These are phyloP conservation scores for Lasioglossum leucozonium DNA, from an alignment of 2,888 invertebrate genomes.

Conservation along the genomic window DNA sequence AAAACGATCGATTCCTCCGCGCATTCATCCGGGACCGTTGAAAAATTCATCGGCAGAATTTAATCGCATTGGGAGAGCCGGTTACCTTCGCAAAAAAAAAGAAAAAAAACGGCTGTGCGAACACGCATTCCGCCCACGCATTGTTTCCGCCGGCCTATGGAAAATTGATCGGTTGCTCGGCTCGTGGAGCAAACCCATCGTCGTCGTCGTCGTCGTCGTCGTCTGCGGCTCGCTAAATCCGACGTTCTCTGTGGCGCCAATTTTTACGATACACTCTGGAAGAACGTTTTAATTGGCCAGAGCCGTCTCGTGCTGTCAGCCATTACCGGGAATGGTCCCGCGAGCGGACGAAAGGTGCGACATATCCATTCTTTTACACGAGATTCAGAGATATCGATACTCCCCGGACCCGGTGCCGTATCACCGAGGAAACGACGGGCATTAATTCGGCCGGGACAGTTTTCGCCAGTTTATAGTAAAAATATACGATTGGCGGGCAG, in stretches of 20 bases:
- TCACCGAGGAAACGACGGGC: conserved; percentile 45
- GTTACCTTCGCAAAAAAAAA: neutral
- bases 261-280: conserved; percentile 14
- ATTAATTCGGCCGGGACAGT: conserved; percentile 64
- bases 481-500: conserved; percentile 71
- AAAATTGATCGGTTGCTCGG: conserved; percentile 61
- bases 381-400: conserved; percentile 68
- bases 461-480: conserved; percentile 70
- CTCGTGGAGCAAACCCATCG: conserved; percentile 26
- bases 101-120: neutral
- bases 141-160: conserved; percentile 39
- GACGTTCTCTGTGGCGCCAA: neutral
- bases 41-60: conserved; percentile 62
- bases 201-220: neutral
- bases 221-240: neutral
- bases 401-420: conserved; percentile 10
- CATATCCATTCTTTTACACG: conserved; percentile 64
- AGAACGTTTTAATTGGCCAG: conserved; percentile 23
- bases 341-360: conserved; percentile 71
- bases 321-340: conserved; percentile 23
- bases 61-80: conserved; percentile 39
- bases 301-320: conserved; percentile 13
- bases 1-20: neutral
- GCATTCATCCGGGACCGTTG: neutral
- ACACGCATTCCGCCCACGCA: conserved; percentile 24